phyloP scores from a whole-genome alignment of 2,113 vertebrate genomes.

The Macheiramphus alcinus region DNA sequence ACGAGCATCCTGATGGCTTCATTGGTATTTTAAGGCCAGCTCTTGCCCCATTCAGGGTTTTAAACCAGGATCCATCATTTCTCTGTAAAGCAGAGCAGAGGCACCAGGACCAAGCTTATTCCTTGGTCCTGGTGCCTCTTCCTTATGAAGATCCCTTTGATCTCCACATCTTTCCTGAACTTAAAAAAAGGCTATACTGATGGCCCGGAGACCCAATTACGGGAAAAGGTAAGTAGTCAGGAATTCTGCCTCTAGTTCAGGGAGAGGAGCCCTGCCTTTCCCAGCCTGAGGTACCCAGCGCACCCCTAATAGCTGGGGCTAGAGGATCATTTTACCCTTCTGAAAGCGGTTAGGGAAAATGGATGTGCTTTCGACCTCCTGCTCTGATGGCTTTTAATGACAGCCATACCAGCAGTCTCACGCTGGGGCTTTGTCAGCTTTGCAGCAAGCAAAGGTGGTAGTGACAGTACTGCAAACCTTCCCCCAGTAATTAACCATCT shows the following conservation, averaged over 20 bases:
- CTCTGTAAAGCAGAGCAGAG: not conserved
- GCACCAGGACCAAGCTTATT: not conserved
- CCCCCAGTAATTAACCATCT: not conserved
- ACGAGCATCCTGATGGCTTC: not conserved
- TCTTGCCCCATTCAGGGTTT: not conserved
- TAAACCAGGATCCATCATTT: not conserved
- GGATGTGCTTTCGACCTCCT: not conserved
- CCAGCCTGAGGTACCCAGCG: not conserved
- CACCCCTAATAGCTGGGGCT: not conserved
- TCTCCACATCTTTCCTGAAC: not conserved
- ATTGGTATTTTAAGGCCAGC: not conserved
- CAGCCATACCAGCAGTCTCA: not conserved
- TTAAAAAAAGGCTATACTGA: not conserved
- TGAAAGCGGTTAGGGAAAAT: not conserved
- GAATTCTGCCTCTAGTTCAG: not conserved
- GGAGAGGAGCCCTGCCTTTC: not conserved
- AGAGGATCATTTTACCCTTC: not conserved
- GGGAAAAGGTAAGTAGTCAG: not conserved
- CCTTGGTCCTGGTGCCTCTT: not conserved
- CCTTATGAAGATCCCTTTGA: not conserved
- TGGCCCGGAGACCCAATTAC: not conserved
- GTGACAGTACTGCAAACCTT: not conserved
- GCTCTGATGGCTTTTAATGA: slow-evolving; percentile 2
- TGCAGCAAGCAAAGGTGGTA: not conserved
- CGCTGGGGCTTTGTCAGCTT: not conserved